Percentiles rank a stretch among this genome's conserved stretches.
Evolutionary conservation across 1,140 invertebrate genomes (phyloP).

Genomic region (Micrasema longulum): DNA sequence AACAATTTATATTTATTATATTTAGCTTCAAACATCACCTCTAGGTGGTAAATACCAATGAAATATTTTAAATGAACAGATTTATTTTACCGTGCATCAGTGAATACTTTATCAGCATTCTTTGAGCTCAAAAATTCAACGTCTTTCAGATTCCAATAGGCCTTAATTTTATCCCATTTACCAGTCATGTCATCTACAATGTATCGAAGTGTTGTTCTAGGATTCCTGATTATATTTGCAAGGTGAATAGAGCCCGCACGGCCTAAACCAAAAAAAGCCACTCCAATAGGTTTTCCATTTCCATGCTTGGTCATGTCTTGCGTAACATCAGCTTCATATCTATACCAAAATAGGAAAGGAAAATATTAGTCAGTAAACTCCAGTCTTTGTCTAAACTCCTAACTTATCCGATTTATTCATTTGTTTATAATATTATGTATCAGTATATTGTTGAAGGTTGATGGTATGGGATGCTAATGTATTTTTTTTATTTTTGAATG

Average conservation of each 20-base stretch:
- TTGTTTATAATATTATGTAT: no score
- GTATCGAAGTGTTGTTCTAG: conserved; percentile 70
- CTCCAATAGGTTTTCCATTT: conserved; percentile 54
- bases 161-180: conserved; percentile 64
- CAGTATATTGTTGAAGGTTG: no score
- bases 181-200: conserved; percentile 70
- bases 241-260: conserved; percentile 75
- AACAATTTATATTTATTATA: no score
- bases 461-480: no score
- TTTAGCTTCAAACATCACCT: no score
- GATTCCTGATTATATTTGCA: conserved; percentile 67
- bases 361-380: no score
- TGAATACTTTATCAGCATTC: conserved; percentile 66
- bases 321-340: conserved; percentile 42
- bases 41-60: no score
- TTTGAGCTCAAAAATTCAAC: conserved; percentile 68
- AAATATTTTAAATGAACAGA: no score
- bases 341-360: no score
- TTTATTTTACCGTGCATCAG: conserved; percentile 68
- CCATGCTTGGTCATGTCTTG: conserved; percentile 45
- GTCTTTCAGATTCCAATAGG: conserved; percentile 67
- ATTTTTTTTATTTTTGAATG: no score
- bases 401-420: no score
- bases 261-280: conserved; percentile 73
- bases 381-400: no score